Base-by-base conservation (phyloP, 1,140 invertebrate genomes). In the Andricus grossulariae region DNA sequence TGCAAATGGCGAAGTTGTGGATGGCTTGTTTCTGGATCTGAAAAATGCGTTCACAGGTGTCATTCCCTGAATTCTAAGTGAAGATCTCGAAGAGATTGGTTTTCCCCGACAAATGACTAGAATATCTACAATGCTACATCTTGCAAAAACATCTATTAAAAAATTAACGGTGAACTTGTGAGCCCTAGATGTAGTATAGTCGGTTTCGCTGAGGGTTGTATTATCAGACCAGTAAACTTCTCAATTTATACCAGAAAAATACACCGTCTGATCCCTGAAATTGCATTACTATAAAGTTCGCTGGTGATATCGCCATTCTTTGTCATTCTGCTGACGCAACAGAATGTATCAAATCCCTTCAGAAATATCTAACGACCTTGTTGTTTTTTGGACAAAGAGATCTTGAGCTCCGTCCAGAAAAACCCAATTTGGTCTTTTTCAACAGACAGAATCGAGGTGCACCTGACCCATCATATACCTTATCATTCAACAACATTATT, bases 191-290 rank as follows among this genome's bases (percentile, higher is more conserved):
- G 73, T 52, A 66, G 18, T 18, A 60, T 15, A 39, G 77, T 76
- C 54, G 78, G 78, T 15, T 57, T 82, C 13, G 74, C 74, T 50
- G 76, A 82, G 15, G 74, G 81, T 19, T 80, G 78, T 72, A 50
- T 76, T 1, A n/a, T n/a, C n/a, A n/a, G n/a, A n/a, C n/a, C n/a
- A n/a, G n/a, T n/a, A n/a, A n/a, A n/a, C n/a, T n/a, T n/a, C 73
- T 5, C 74, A 3, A 71, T 82, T 21, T 82, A 80, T 72, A 82
- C 76, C 12, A 76, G 70, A 11, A n/a, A n/a, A n/a, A n/a, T n/a
- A n/a, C n/a, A n/a, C n/a, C n/a, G n/a, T n/a, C n/a, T n/a, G n/a
- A n/a, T 49, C 32, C 66, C 15, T 12, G 10, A 6, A n/a, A 71
- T 25, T 71, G 54, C 13, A 21, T 18, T 4, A 21, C 25, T 0